Percentiles rank a stretch among this genome's conserved stretches.
Evolutionary conservation across 2,888 invertebrate genomes (phyloP).

Genomic region (Zele albiditarsus): DNA sequence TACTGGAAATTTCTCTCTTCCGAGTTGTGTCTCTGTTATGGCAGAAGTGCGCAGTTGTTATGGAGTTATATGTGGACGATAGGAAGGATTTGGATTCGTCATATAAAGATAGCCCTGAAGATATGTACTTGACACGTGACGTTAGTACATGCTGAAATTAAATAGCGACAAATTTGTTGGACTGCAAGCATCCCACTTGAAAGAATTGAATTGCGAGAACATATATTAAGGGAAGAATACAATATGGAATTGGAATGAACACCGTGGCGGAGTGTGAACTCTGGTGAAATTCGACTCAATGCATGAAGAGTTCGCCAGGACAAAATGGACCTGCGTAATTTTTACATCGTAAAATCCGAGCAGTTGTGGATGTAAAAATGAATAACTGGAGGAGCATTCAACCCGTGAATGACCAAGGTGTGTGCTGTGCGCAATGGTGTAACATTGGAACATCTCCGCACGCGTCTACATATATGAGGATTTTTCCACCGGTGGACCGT

Average conservation of each 20-base stretch:
- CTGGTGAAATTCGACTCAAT: not conserved
- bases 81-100: too few relatives aligned
- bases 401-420: slow-evolving; percentile 59
- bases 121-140: too few relatives aligned
- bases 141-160: too few relatives aligned
- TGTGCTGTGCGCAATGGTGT: slow-evolving; percentile 26
- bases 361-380: slow-evolving; percentile 71
- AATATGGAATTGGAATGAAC: slow-evolving; percentile 19
- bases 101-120: too few relatives aligned
- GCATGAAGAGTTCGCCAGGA: slow-evolving; percentile 40
- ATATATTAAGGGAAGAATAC: not conserved
- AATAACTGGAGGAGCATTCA: slow-evolving; percentile 70
- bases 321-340: slow-evolving; percentile 72
- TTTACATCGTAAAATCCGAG: slow-evolving; percentile 71
- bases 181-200: too few relatives aligned
- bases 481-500: slow-evolving; percentile 8
- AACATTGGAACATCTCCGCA: slow-evolving; percentile 45
- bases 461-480: not conserved
- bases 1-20: too few relatives aligned
- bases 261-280: slow-evolving; percentile 14
- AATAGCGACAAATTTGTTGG: too few relatives aligned
- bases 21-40: too few relatives aligned
- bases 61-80: too few relatives aligned
- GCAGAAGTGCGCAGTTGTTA: too few relatives aligned
- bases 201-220: too few relatives aligned